Evolutionary conservation across 2,888 invertebrate genomes (phyloP).

Genomic region (Scaptomyza flava): DNA sequence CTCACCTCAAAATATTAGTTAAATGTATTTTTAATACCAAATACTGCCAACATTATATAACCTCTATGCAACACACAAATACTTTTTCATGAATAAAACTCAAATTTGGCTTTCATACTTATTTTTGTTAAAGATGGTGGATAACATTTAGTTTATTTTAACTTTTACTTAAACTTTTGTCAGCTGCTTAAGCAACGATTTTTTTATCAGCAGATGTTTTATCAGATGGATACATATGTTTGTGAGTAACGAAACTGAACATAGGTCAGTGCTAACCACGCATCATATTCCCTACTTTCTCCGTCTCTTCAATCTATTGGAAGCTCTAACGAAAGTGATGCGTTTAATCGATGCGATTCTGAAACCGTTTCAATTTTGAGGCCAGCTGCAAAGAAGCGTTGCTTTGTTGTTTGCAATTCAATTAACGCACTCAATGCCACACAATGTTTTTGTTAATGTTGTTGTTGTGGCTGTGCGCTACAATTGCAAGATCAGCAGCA

Average conservation of each 20-base stretch:
- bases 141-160: too few species aligned
- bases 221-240: too few species aligned
- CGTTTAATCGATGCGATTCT: slow-evolving; percentile 36
- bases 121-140: too few species aligned
- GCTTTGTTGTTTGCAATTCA: slow-evolving; percentile 75
- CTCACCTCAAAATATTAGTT: not conserved
- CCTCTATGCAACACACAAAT: too few species aligned
- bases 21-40: too few species aligned
- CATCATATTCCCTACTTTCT: not conserved
- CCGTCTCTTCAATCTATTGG: not conserved
- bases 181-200: not conserved
- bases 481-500: slow-evolving; percentile 72
- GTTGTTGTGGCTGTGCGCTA: slow-evolving; percentile 36
- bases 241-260: slow-evolving; percentile 16
- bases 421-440: slow-evolving; percentile 74
- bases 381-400: slow-evolving; percentile 12
- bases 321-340: not conserved
- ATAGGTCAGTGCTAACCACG: slow-evolving; percentile 38
- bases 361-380: slow-evolving; percentile 14
- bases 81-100: too few species aligned
- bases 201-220: too few species aligned
- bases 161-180: not conserved
- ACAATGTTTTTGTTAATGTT: slow-evolving; percentile 16
- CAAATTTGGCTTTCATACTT: too few species aligned
- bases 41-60: too few species aligned